Conservation (phyloP, 2,113 vertebrate species). For the Oceanodroma tethys region DNA sequence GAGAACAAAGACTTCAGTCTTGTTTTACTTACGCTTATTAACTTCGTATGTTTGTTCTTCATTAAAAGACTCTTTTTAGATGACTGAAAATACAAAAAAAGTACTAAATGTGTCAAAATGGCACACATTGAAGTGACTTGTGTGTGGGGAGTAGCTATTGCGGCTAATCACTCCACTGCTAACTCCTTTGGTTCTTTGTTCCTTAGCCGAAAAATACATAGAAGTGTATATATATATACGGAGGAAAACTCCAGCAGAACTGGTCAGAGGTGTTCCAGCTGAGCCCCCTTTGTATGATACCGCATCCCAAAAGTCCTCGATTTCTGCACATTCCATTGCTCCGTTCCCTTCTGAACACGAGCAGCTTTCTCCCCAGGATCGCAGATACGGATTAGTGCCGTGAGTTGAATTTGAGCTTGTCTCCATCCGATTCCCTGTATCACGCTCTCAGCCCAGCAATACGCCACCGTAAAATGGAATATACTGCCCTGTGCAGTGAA, state of each 20-base stretch:
- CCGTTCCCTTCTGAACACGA: not conserved
- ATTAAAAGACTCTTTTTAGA: not conserved
- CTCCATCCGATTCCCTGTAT: rapidly evolving
- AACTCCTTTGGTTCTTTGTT: not conserved
- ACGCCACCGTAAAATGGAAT: rapidly evolving
- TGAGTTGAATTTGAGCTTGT: not conserved
- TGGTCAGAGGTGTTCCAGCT: not conserved
- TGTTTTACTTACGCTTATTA: not conserved
- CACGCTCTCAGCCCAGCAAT: not conserved
- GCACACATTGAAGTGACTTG: not conserved
- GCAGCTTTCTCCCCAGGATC: not conserved
- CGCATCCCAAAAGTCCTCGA: not conserved
- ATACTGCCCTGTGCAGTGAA: not conserved
- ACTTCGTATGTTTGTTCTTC: not conserved
- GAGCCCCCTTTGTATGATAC: not conserved
- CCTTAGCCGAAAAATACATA: not conserved
- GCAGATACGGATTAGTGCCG: not conserved
- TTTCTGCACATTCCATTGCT: not conserved
- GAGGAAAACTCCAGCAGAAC: not conserved
- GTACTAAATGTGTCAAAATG: not conserved
- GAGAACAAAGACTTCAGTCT: not conserved
- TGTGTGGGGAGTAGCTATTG: not conserved
- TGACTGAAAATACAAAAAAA: not conserved
- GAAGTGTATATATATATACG: rapidly evolving
- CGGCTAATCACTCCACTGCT: not conserved